These are phyloP conservation scores for Oxycera nigricornis DNA, from an alignment of 2,888 invertebrate species.

Conservation along the genomic window DNA sequence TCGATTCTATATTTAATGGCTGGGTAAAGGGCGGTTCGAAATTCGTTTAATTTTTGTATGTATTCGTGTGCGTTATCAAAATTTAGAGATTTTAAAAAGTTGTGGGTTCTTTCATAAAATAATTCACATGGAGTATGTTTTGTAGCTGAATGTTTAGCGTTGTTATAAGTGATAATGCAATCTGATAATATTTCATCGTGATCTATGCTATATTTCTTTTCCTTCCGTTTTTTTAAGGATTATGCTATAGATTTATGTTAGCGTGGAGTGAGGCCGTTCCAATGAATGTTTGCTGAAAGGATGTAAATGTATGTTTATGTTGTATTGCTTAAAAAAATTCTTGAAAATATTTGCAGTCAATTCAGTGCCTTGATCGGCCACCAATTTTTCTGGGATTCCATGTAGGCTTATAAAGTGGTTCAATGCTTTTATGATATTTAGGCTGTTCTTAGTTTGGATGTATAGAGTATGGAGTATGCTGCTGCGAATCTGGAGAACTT, in stretches of 20 bases:
- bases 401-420: conserved; percentile 14
- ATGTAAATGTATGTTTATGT: conserved; percentile 40
- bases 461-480: conserved; percentile 5
- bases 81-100: background rate
- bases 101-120: background rate
- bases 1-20: background rate
- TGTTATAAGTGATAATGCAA: conserved; percentile 11
- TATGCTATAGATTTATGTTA: conserved; percentile 46
- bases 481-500: conserved; percentile 35
- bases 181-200: conserved; percentile 15
- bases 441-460: background rate
- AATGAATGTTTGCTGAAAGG: conserved; percentile 44
- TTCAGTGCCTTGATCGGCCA: conserved; percentile 41
- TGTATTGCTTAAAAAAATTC: conserved; percentile 43
- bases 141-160: conserved; percentile 16
- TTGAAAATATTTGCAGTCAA: conserved; percentile 44
- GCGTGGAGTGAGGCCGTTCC: conserved; percentile 45
- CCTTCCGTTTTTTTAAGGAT: conserved; percentile 41
- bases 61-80: conserved; percentile 23
- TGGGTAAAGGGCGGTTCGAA: background rate
- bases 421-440: background rate
- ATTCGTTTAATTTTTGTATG: conserved; percentile 17
- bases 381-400: background rate
- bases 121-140: conserved; percentile 2
- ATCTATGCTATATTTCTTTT: background rate